phyloP scores from a whole-genome alignment of 2,888 invertebrate genomes.

The Pheosia tremula region DNA sequence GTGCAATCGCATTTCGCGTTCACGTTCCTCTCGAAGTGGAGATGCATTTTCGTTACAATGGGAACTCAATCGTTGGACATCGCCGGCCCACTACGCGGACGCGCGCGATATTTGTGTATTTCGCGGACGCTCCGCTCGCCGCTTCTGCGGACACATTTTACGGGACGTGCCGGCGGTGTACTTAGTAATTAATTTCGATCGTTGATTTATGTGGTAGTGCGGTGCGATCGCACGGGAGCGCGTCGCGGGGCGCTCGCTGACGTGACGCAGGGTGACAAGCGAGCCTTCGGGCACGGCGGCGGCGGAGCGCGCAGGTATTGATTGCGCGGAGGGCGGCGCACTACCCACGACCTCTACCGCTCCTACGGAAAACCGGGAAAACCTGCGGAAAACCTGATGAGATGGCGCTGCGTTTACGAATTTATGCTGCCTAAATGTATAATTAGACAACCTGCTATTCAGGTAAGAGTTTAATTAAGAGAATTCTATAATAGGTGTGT shows the following conservation, averaged over 20 bases:
- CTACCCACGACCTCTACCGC: slow-evolving; percentile 63
- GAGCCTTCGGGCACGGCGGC: slow-evolving; percentile 48
- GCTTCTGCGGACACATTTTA: slow-evolving; percentile 53
- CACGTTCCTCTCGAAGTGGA: slow-evolving; percentile 97
- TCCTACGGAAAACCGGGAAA: slow-evolving; percentile 54
- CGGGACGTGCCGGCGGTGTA: slow-evolving; percentile 28
- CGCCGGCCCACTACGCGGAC: slow-evolving; percentile 37
- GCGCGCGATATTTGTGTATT: slow-evolving; percentile 33
- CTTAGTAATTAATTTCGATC: slow-evolving; percentile 39
- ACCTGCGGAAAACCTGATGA: slow-evolving; percentile 56
- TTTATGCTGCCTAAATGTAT: neutral
- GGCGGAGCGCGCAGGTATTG: slow-evolving; percentile 71
- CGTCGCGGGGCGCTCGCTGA: slow-evolving; percentile 56
- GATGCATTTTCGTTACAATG: slow-evolving; percentile 89
- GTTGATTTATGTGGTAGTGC: slow-evolving; percentile 33
- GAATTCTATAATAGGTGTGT: neutral
- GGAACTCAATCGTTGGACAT: slow-evolving; percentile 46
- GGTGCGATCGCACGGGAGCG: slow-evolving; percentile 40
- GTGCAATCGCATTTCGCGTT: slow-evolving; percentile 98
- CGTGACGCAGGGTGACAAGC: slow-evolving; percentile 73
- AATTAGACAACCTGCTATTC: neutral
- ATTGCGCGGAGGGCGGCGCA: slow-evolving; percentile 64
- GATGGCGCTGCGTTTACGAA: slow-evolving; percentile 58
- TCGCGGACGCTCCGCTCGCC: slow-evolving; percentile 27
- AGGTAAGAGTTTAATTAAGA: neutral